Conservation (phyloP, 2,113 vertebrate species). For the Empidonax traillii region DNA sequence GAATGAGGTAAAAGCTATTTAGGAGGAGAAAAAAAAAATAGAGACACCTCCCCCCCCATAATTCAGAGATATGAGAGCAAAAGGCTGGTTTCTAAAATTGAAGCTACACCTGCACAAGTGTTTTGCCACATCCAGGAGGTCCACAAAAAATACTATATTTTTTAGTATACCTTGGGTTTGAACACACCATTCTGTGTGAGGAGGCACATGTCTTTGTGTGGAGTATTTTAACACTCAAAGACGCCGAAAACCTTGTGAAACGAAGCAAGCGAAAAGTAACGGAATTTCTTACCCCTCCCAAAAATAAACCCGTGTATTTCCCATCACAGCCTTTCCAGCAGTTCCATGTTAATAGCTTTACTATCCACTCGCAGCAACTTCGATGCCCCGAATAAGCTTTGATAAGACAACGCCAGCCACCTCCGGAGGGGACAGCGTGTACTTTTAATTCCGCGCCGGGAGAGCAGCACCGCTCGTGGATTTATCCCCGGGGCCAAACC, state of each 20-base stretch:
- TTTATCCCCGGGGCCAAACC: too few relatives aligned
- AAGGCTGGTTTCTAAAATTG: not conserved
- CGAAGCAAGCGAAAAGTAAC: not conserved
- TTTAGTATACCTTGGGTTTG: not conserved
- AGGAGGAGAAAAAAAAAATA: not conserved
- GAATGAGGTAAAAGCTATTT: not conserved
- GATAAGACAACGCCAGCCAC: not conserved
- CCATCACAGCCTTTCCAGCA: constrained; percentile 45
- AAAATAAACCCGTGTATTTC: not conserved
- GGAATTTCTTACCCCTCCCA: not conserved
- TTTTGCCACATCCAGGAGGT: not conserved
- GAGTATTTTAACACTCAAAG: not conserved
- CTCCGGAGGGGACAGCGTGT: accelerated
- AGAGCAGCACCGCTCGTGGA: not conserved
- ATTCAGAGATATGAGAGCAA: accelerated
- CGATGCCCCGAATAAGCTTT: not conserved
- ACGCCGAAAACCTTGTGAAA: not conserved
- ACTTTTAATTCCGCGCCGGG: not conserved
- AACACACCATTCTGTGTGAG: not conserved
- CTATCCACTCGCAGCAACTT: constrained; percentile 8
- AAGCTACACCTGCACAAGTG: not conserved
- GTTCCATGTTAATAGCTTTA: constrained; percentile 80
- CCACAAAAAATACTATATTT: not conserved
- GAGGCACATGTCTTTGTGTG: not conserved
- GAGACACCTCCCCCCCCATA: not conserved